Evolutionary conservation across 2,797 vertebrate genomes (phyloP).

Genomic region (Mormyrops boulengeri): DNA sequence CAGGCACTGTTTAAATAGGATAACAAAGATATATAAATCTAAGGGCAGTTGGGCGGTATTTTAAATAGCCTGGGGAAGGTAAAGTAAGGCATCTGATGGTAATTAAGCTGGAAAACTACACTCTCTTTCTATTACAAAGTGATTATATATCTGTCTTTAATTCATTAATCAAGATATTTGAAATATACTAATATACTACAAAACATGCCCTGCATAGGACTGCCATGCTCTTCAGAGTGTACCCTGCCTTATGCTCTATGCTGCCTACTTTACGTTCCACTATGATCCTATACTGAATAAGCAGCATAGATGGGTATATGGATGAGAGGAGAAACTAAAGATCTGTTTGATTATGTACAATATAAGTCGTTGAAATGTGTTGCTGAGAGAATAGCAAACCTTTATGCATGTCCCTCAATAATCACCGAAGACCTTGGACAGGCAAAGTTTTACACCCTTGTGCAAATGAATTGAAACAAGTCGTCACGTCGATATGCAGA

Average conservation of each 20-base stretch:
- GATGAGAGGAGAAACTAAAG: not conserved
- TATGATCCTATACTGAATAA: not conserved
- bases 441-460: not conserved
- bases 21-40: not conserved
- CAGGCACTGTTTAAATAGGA: not conserved
- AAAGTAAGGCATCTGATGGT: not conserved
- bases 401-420: not conserved
- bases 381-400: not conserved
- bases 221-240: not conserved
- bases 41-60: not conserved
- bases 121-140: not conserved
- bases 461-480: not conserved
- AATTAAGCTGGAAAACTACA: not conserved
- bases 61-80: not conserved
- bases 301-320: not conserved
- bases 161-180: not conserved
- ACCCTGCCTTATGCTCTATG: not conserved
- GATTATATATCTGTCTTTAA: not conserved
- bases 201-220: not conserved
- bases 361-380: not conserved
- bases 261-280: not conserved
- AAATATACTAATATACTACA: not conserved
- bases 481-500: not conserved
- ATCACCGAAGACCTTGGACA: not conserved
- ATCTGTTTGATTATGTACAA: not conserved